phyloP scores from a whole-genome alignment of 2,113 vertebrate genomes.

The Budorcas taxicolor region DNA sequence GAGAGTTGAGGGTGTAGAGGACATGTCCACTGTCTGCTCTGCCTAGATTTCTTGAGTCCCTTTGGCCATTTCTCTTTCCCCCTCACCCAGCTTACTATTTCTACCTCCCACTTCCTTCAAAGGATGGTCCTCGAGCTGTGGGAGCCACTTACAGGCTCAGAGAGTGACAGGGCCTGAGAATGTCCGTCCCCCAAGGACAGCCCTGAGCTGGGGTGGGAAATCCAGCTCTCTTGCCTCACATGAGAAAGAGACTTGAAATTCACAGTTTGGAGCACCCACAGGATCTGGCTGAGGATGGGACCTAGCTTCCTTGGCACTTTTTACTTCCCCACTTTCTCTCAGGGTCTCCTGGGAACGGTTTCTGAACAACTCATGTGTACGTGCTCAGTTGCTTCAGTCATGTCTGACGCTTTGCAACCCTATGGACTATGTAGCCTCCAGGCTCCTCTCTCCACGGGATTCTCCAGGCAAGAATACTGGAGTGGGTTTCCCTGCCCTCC shows the following conservation, averaged over 20 bases:
- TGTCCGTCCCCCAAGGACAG: accelerated
- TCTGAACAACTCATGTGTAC: neutral
- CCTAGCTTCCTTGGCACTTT: neutral
- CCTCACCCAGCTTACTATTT: neutral
- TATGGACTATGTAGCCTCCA: neutral
- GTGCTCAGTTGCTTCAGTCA: neutral
- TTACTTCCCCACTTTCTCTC: neutral
- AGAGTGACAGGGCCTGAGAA: neutral
- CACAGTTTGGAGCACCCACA: neutral
- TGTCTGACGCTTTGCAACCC: neutral
- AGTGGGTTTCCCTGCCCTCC: neutral
- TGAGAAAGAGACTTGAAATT: neutral
- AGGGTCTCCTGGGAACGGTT: neutral
- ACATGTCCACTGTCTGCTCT: neutral
- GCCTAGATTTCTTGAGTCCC: neutral
- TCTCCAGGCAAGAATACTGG: neutral
- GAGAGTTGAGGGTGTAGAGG: neutral
- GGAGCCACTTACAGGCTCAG: neutral
- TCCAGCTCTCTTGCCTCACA: neutral
- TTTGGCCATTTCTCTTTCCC: too few relatives aligned
- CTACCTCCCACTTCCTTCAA: neutral
- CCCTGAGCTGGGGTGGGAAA: neutral
- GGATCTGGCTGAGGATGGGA: neutral
- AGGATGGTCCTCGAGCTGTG: neutral
- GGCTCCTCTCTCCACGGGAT: neutral